Percentiles rank a stretch among this genome's conserved stretches.
phyloP scores from a whole-genome alignment of 2,888 invertebrate genomes.

The Leptarthrus brevirostris region DNA sequence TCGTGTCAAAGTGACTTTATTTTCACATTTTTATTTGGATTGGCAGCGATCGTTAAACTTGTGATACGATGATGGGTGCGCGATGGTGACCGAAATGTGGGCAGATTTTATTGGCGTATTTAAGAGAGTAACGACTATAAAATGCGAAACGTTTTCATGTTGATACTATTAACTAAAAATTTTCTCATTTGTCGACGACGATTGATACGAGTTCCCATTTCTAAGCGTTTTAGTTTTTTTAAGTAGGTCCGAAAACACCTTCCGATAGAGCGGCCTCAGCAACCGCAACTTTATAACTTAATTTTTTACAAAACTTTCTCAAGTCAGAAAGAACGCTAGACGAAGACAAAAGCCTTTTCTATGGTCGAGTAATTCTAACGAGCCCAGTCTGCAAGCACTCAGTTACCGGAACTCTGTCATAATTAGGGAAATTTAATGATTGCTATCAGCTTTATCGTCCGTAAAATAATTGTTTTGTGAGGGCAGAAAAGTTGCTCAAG shows the following conservation, averaged over 20 bases:
- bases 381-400: neutral
- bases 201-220: constrained; percentile 15
- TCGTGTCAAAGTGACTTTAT: too few relatives aligned
- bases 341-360: constrained; percentile 8
- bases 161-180: constrained; percentile 11
- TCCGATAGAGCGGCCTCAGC: neutral
- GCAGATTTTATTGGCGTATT: constrained; percentile 25
- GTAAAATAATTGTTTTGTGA: constrained; percentile 22
- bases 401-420: constrained; percentile 23
- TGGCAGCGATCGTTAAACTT: constrained; percentile 24
- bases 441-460: constrained; percentile 38
- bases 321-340: neutral
- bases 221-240: constrained; percentile 5
- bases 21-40: neutral
- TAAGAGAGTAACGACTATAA: neutral
- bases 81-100: constrained; percentile 1
- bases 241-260: neutral
- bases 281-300: constrained; percentile 25
- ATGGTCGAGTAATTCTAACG: constrained; percentile 6
- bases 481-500: neutral
- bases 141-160: neutral
- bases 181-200: neutral
- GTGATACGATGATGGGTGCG: constrained; percentile 7
- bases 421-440: constrained; percentile 43
- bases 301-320: neutral